phyloP scores from a whole-genome alignment of 1,140 invertebrate species.

The Diabrotica undecimpunctata region DNA sequence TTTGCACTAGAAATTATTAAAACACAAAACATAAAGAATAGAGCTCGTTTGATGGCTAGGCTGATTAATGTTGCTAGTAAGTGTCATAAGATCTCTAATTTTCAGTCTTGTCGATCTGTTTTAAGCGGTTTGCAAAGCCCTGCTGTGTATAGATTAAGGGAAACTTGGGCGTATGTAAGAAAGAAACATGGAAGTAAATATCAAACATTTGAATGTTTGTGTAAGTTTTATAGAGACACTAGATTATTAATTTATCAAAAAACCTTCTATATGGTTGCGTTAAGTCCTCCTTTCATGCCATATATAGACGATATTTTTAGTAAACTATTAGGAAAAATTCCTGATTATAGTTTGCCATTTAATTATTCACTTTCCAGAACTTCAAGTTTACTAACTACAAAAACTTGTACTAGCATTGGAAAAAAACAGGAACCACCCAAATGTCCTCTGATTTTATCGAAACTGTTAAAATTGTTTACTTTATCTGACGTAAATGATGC shows the following conservation, averaged over 20 bases:
- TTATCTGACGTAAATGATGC: constrained; percentile 8
- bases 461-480: constrained; percentile 24
- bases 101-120: constrained; percentile 54
- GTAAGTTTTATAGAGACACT: constrained; percentile 48
- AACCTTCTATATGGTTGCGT: constrained; percentile 44
- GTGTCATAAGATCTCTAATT: constrained; percentile 52
- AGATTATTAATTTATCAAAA: constrained; percentile 43
- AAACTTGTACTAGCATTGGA: background rate
- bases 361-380: constrained; percentile 18
- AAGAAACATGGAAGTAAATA: constrained; percentile 54
- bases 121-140: constrained; percentile 54
- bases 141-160: constrained; percentile 50
- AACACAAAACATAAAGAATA: constrained; percentile 43
- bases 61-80: constrained; percentile 55
- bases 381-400: constrained; percentile 10
- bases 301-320: constrained; percentile 50
- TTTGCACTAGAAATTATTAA: constrained; percentile 51
- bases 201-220: constrained; percentile 47
- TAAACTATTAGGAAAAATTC: constrained; percentile 43
- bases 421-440: background rate
- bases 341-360: constrained; percentile 29
- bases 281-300: constrained; percentile 47
- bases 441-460: constrained; percentile 18
- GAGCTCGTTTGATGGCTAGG: constrained; percentile 52
- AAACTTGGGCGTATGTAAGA: constrained; percentile 53